Evolutionary conservation across 2,113 vertebrate genomes (phyloP), one percentile per base, ranked within the genome.

Genomic region (Zingel zingel): DNA sequence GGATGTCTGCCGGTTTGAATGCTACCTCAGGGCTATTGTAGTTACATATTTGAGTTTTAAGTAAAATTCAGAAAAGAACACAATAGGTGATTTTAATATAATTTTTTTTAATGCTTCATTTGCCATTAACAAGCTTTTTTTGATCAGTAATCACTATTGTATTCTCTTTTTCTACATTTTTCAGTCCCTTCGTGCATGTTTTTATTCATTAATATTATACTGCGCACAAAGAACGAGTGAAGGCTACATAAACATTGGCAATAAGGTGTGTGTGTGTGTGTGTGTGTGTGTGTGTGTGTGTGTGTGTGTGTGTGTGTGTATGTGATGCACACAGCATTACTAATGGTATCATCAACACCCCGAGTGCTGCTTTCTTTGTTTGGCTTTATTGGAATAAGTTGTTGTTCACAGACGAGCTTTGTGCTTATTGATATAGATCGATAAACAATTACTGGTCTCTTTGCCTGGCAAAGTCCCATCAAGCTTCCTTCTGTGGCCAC

Each of bases 391-490:
- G 79, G 58, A 90, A 86, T 90, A 90, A 87, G 89, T 90, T 85
- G 81, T 88, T 88, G 77, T 88, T 89, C 80, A 81, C 92, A 91
- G 85, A 88, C 82, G 83, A 92, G 84, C 90, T 79, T 84, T 82
- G 79, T 73, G 71, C 71, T 68, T 86, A 85, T 91, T 89, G 86
- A 89, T 90, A 88, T 59, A 74, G 89, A 85, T 93, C 89, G 39
- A 92, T 91, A 92, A 93, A 90, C 83, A 91, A 91, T 92, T 93
- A 93, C 85, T 82, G 81, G 65, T 80, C 53, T 90, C 77, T 89
- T 77, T 88, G 85, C 54, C 73, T 76, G 71, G 74, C 47, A 57
- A 79, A 85, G 77, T 79, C 80, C 78, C 65, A 85, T 84, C 67
- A 76, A 82, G 79, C 65, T 72, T 73, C 3, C 59, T 51, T 39